A percentile compares a stretch with the other conserved stretches of the same genome.
These are phyloP conservation scores for Chelidonichthys spinosus DNA, from an alignment of 2,797 vertebrate genomes.

Conservation along the genomic window DNA sequence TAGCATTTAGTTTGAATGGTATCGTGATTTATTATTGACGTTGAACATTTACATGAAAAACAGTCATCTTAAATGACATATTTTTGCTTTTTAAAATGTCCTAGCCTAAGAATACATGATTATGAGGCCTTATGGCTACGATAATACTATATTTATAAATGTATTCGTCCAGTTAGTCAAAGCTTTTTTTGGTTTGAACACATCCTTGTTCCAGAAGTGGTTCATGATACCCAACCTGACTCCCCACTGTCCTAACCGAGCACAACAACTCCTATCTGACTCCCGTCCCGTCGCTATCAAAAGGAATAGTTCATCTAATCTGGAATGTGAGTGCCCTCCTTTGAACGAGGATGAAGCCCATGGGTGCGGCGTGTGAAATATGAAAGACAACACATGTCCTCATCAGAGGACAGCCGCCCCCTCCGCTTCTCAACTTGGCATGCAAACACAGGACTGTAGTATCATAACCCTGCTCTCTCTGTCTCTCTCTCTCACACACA, in stretches of 20 bases:
- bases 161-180: too few relatives aligned
- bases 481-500: neutral
- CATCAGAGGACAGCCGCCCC: constrained; percentile 51
- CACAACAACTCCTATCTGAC: constrained; percentile 39
- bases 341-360: constrained; percentile 46
- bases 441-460: constrained; percentile 37
- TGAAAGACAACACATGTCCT: constrained; percentile 68
- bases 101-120: too few relatives aligned
- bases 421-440: constrained; percentile 52
- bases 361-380: constrained; percentile 53
- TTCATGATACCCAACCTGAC: neutral
- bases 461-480: constrained; percentile 13
- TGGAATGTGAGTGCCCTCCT: constrained; percentile 38
- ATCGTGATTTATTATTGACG: neutral
- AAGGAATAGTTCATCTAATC: constrained; percentile 60
- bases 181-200: too few relatives aligned
- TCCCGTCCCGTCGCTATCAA: constrained; percentile 49
- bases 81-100: too few relatives aligned
- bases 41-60: too few relatives aligned
- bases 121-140: too few relatives aligned
- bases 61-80: too few relatives aligned
- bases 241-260: constrained; percentile 15
- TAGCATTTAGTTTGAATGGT: neutral
- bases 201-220: neutral
- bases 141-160: too few relatives aligned